These are phyloP conservation scores for Drosophila nikananu DNA, from an alignment of 1,140 invertebrate genomes.

Conservation along the genomic window DNA sequence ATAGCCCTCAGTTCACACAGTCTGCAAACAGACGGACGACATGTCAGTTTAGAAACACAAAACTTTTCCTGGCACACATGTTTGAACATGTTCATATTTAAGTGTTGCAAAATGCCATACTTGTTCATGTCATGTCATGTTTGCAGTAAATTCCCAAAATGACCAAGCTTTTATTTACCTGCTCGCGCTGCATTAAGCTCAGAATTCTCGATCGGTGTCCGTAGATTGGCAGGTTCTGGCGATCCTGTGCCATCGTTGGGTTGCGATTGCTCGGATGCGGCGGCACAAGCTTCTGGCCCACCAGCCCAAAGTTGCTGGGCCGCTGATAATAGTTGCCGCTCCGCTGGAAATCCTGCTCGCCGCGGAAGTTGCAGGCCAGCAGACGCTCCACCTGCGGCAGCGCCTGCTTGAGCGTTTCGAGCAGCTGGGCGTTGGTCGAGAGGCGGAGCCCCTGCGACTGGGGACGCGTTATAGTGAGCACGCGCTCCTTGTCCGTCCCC, in stretches of 20 bases:
- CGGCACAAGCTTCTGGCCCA: slow-evolving; percentile 20
- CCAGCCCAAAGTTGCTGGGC: slow-evolving; percentile 15
- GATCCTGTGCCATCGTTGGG: not conserved
- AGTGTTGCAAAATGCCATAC: not conserved
- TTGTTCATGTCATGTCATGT: not conserved
- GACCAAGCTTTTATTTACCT: slow-evolving; percentile 39
- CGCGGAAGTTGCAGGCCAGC: no score
- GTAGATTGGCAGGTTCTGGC: slow-evolving; percentile 27
- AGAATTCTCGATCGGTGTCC: slow-evolving; percentile 38
- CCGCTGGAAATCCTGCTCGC: not conserved
- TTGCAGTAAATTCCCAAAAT: not conserved
- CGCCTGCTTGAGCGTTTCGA: not conserved
- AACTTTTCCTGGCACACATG: no score
- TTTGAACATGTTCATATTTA: not conserved
- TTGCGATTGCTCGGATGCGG: not conserved
- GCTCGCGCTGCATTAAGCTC: slow-evolving; percentile 3
- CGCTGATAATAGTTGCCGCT: no score
- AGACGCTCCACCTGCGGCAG: not conserved
- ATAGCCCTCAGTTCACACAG: no score
- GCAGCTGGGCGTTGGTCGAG: not conserved
- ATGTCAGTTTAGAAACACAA: not conserved
- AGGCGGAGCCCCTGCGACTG: not conserved
- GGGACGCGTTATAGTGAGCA: slow-evolving; percentile 45
- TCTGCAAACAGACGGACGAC: no score
- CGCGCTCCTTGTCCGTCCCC: slow-evolving; percentile 26